A percentile compares a stretch with the other conserved stretches of the same genome.
phyloP scores from a whole-genome alignment of 2,797 vertebrate genomes.

The Hydrocynus forskahlii region DNA sequence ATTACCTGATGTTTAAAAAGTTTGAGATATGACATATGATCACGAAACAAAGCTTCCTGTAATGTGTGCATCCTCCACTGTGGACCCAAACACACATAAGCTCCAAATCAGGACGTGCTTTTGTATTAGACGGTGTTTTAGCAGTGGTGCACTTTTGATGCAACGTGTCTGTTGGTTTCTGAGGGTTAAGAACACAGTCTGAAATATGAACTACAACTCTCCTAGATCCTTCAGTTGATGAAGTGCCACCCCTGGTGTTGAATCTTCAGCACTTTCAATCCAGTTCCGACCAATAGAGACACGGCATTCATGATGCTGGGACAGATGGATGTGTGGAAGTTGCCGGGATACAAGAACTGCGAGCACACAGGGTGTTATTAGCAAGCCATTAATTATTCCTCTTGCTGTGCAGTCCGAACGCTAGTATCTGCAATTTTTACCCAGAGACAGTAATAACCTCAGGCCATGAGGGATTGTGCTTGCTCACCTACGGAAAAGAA shows the following conservation, averaged over 20 bases:
- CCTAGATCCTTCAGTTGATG: slow-evolving; percentile 4
- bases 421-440: slow-evolving; percentile 51
- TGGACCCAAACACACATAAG: no score
- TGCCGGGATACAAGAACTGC: slow-evolving; percentile 67
- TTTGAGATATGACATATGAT: no score
- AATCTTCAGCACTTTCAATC: background rate
- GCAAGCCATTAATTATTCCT: slow-evolving; percentile 59
- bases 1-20: no score
- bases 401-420: slow-evolving; percentile 42
- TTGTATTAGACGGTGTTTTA: no score
- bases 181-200: no score
- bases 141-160: no score
- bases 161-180: background rate
- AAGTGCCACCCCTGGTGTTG: slow-evolving; percentile 2
- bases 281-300: background rate
- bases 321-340: slow-evolving; percentile 62
- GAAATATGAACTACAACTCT: background rate
- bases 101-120: no score
- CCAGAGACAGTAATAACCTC: slow-evolving; percentile 51
- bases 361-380: slow-evolving; percentile 69
- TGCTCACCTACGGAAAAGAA: slow-evolving; percentile 42
- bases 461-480: slow-evolving; percentile 36
- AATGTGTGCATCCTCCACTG: no score
- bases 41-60: no score
- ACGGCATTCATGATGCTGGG: slow-evolving; percentile 9